Conservation (phyloP, 64 coral and sea anemone genomes). For the Acropora yongei region DNA sequence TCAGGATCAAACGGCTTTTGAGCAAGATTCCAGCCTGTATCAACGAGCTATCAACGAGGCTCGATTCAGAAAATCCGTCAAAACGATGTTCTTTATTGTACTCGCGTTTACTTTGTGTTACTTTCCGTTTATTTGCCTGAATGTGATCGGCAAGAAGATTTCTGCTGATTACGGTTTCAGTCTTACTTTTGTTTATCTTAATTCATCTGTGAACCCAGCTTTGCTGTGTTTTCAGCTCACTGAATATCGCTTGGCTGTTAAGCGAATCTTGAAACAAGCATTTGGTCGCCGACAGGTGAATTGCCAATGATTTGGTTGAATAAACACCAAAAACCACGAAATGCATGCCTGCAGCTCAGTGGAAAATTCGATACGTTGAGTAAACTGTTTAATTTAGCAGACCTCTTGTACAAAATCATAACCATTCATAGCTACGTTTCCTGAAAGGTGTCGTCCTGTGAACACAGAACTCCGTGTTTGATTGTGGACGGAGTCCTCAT, state of each 20-base stretch:
- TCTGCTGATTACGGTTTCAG: not conserved
- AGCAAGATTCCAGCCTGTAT: not conserved
- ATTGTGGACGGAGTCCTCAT: too few relatives aligned
- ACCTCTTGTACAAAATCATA: too few relatives aligned
- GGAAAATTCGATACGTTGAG: too few relatives aligned
- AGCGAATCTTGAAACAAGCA: not conserved
- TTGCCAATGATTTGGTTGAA: too few relatives aligned
- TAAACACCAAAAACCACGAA: too few relatives aligned
- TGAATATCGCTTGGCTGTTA: not conserved
- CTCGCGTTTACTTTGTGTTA: not conserved
- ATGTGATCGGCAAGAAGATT: not conserved
- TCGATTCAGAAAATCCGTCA: constrained; percentile 18
- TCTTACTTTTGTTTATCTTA: not conserved
- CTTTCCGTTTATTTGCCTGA: not conserved
- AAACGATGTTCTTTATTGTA: constrained; percentile 12
- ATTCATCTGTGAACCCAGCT: not conserved
- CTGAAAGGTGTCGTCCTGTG: too few relatives aligned
- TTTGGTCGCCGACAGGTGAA: not conserved
- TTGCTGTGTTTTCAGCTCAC: constrained; percentile 12
- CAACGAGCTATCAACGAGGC: not conserved
- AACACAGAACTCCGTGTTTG: too few relatives aligned
- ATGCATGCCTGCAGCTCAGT: too few relatives aligned
- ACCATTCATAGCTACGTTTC: too few relatives aligned
- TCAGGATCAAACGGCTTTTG: not conserved
- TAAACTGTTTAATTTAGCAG: too few relatives aligned